A percentile compares a stretch with the other conserved stretches of the same genome.
phyloP scores from a whole-genome alignment of 2,113 vertebrate genomes.

The Cairina moschata region DNA sequence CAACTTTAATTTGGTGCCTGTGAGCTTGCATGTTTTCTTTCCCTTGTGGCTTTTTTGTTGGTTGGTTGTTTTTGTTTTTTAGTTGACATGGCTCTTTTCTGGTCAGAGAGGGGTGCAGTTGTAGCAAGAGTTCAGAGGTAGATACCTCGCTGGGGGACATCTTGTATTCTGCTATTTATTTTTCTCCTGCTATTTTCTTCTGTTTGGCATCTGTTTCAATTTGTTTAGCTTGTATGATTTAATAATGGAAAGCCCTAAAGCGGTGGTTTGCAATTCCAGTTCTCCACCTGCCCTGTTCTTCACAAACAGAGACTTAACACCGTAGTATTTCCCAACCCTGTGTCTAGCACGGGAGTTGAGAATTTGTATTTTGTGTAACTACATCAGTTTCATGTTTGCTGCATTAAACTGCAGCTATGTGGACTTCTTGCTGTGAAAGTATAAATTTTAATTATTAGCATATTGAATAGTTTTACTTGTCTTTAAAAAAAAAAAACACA shows the following conservation, averaged over 20 bases:
- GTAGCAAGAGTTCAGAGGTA: not conserved
- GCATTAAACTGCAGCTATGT: rapidly evolving
- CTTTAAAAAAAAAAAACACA: too few species aligned
- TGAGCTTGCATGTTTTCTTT: not conserved
- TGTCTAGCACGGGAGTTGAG: not conserved
- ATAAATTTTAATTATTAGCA: not conserved
- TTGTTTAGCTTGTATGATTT: not conserved
- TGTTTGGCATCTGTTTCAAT: not conserved
- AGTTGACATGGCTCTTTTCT: not conserved
- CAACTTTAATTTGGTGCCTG: not conserved
- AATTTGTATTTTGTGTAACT: not conserved
- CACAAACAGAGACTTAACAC: not conserved
- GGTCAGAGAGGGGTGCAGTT: not conserved
- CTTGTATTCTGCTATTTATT: not conserved
- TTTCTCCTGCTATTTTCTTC: not conserved
- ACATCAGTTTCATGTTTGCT: not conserved
- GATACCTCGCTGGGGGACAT: not conserved
- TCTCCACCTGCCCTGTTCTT: not conserved
- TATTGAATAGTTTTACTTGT: not conserved
- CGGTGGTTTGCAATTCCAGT: not conserved
- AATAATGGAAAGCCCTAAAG: not conserved
- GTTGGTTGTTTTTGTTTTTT: not conserved
- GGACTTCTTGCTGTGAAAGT: not conserved
- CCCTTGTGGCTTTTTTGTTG: not conserved
- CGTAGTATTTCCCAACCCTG: not conserved